A percentile compares a stretch with the other conserved stretches of the same genome.
Evolutionary conservation across 2,797 vertebrate species (phyloP).

Genomic region (Stomatorhinus walkeri): DNA sequence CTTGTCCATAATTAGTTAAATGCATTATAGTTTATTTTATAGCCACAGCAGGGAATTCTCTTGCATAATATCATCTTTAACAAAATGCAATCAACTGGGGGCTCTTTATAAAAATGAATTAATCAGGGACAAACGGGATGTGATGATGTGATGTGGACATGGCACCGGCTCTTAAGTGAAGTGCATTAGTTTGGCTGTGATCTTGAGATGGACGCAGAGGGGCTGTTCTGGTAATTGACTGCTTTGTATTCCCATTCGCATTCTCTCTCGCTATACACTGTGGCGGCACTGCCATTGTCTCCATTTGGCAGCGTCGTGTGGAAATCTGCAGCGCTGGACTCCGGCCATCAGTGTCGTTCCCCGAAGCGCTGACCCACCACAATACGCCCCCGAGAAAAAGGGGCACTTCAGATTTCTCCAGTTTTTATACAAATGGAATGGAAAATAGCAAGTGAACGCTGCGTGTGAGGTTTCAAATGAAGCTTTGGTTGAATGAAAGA

Average conservation of each 20-base stretch:
- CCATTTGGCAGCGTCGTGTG: not conserved
- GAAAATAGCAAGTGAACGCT: not conserved
- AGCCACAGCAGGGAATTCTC: not conserved
- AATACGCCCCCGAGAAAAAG: not conserved
- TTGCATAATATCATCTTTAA: not conserved
- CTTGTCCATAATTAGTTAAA: not conserved
- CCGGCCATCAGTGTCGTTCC: not conserved
- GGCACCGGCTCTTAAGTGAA: not conserved
- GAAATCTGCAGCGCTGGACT: not conserved
- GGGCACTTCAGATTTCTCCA: not conserved
- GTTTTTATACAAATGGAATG: not conserved
- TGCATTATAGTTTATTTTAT: slow-evolving; percentile 7
- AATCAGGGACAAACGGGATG: not conserved
- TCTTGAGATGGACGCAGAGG: not conserved
- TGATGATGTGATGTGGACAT: not conserved
- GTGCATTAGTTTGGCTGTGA: not conserved
- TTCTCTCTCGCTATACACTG: not conserved
- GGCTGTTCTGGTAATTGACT: not conserved
- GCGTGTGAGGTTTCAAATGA: not conserved
- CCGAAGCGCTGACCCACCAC: not conserved
- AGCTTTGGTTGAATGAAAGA: not conserved
- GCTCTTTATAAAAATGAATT: not conserved
- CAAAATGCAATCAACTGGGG: not conserved
- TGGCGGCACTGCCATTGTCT: not conserved
- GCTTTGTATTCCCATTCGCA: not conserved